Base-by-base conservation (phyloP, 2,888 invertebrate genomes). In the Ormia ochracea region DNA sequence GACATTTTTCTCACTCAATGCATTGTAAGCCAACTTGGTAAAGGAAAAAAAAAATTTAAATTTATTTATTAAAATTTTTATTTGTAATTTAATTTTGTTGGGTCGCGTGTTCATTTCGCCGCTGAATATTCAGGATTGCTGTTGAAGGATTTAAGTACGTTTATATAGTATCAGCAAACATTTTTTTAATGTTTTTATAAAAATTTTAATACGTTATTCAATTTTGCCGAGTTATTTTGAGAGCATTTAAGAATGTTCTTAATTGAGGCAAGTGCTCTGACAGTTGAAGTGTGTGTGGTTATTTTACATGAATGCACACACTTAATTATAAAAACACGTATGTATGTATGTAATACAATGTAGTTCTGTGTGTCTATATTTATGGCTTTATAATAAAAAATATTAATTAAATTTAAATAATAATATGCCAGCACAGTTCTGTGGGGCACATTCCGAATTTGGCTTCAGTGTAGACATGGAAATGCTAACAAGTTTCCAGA, bases 31-130 rank as follows among this genome's bases (percentile, higher is more conserved):
- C 28, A 19, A 38, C 33, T 33, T 21, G 2, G 2, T n/a, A 28
- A 54, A 23, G 28, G n/a, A 33, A 17, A 52, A 31, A 1, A 19
- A 19, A 17, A 56, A 38, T 4, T 26, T 68, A 26, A 68, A 52
- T 75, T n/a, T n/a, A 75, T 75, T 75, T 58, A 21, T 68, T 59
- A 61, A 45, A 43, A 52, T 61, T 33, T 75, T 41, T 36, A 54
- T 52, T 75, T 68, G 68, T 68, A 68, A 75, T 75, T 75, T 61
- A 75, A 75, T 45, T 68, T 75, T 28, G 52, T 9, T 52, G 26
- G 33, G 41, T 36, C 33, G 52, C 52, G 21, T 68, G 68, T 61
- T 59, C 43, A 52, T 33, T 66, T 72, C 28, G 45, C 28, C 56
- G 12, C 31, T 19, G 45, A 48, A 36, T 33, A 7, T 19, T 36